These are phyloP conservation scores for Melanotaenia boesemani DNA, from an alignment of 2,797 vertebrate genomes.

Conservation along the genomic window DNA sequence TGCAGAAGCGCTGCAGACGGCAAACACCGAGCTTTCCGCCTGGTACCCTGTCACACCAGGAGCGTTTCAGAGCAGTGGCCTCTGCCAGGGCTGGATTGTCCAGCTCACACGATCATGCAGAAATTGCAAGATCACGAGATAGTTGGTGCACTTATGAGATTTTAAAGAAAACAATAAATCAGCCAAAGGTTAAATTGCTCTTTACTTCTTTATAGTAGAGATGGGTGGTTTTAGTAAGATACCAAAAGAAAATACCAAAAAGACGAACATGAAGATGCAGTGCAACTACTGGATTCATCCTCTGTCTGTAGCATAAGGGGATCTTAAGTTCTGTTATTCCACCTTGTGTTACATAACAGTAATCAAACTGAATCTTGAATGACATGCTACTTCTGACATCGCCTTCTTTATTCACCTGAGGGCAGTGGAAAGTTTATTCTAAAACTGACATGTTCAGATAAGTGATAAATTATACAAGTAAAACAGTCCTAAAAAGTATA, in stretches of 20 bases:
- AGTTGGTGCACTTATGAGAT: no score
- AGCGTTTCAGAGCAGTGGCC: no score
- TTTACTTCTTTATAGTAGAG: no score
- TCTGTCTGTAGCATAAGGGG: background rate
- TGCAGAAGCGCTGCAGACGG: no score
- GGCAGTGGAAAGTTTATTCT: constrained; percentile 8
- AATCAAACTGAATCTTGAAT: background rate
- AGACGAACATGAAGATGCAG: background rate
- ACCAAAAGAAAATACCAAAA: background rate
- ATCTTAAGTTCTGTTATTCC: background rate
- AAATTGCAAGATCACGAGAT: no score
- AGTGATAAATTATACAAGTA: background rate
- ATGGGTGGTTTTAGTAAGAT: background rate
- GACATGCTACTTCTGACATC: background rate
- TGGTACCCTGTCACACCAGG: no score
- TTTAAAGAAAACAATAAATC: no score
- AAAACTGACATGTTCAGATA: background rate
- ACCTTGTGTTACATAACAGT: background rate
- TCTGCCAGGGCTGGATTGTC: no score
- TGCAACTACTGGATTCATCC: background rate
- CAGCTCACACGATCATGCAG: no score
- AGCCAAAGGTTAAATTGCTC: no score
- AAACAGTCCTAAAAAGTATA: background rate
- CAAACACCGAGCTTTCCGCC: no score
- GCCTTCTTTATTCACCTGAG: constrained; percentile 5